A percentile compares a stretch with the other conserved stretches of the same genome.
Conservation (phyloP, 2,113 vertebrate genomes). For the Ardeotis arabs region DNA sequence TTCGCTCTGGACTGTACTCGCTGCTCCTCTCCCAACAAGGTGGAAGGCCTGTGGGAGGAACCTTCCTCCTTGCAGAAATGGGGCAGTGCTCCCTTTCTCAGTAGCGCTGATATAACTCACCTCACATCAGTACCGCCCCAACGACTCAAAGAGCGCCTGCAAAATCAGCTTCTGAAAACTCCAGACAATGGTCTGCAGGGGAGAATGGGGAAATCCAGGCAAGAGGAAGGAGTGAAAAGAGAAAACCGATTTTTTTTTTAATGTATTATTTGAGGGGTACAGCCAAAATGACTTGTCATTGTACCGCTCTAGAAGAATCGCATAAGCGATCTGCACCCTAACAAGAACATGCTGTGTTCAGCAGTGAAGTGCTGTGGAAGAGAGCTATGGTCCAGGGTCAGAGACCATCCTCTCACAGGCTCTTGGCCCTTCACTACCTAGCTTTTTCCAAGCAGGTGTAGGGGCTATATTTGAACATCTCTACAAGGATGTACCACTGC, state of each 20-base stretch:
- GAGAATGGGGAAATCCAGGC: background rate
- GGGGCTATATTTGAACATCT: background rate
- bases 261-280: background rate
- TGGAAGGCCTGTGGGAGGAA: background rate
- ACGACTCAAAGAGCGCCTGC: background rate
- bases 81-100: background rate
- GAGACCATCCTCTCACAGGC: background rate
- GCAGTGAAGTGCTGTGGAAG: background rate
- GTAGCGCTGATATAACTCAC: background rate
- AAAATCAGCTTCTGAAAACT: background rate
- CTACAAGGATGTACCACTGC: background rate
- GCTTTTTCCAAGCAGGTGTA: background rate
- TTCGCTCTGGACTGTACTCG: background rate
- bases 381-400: background rate
- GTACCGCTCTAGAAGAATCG: accelerated
- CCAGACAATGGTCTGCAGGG: background rate
- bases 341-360: background rate
- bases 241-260: accelerated
- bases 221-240: background rate
- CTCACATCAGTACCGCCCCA: background rate
- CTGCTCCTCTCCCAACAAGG: background rate
- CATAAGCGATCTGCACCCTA: accelerated
- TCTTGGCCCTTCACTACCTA: background rate
- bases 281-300: background rate
- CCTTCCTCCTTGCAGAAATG: accelerated